Base-by-base conservation (phyloP, 2,113 vertebrate species). In the Pimephales promelas region DNA sequence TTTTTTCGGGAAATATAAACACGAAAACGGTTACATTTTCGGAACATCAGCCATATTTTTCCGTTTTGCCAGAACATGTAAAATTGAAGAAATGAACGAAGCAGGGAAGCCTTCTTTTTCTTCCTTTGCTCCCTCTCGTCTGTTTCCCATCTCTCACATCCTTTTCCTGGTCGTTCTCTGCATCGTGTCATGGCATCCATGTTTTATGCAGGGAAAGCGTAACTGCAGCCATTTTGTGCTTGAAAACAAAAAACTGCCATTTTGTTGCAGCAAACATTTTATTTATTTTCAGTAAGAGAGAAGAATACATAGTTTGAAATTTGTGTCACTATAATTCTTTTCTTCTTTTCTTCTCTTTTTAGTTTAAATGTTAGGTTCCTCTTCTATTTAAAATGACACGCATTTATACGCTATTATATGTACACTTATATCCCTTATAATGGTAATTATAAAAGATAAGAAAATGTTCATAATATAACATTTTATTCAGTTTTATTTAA, bases 161-260 rank as follows among this genome's bases (percentile, higher is more conserved):
- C 11, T 59, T 68, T 68, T 78, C 54, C 54, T 40, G 36, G 26
- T 28, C 34, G 36, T 81, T 64, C 43, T 16, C 56, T 61, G 56
- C 45, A 24, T 66, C 75, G 45, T n/a, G 28, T 57, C 54, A 56
- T 47, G 26, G 70, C 72, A 40, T 78, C 43, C 31, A 47, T 45
- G 45, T 66, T 87, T 76, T 43, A 84, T 52, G 24, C 83, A 75
- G 52, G 49, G 40, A 75, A 71, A 79, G 22, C 10, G 34, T 13
- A 66, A 76, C 61, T 52, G 83, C 86, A 71, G 87, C 84, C 87
- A 88, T 88, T 88, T 88, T 88, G 85, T 66, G 47, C 36, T 47
- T 26, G 72, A 75, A 86, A 40, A 49, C 52, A 59, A 86, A 81
- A 76, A 54, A 16, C 70, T 81, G 76, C 84, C 81, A 88, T 85